Evolutionary conservation across 2,888 invertebrate genomes (phyloP).

Genomic region (Seladonia tumulorum): DNA sequence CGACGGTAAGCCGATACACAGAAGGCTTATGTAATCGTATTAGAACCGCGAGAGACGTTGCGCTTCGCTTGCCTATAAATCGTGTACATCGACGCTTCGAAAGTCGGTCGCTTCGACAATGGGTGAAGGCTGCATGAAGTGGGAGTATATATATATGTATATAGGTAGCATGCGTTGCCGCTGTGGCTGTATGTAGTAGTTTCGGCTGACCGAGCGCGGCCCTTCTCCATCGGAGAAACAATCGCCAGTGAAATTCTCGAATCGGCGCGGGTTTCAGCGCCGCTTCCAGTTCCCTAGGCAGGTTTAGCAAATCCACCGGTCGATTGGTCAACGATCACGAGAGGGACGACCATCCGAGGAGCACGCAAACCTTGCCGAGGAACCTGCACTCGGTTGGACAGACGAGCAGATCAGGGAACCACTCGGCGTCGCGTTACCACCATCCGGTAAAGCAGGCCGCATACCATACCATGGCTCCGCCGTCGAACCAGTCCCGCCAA

Average conservation of each 20-base stretch:
- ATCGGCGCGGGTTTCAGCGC: conserved; percentile 86
- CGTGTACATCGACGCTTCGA: conserved; percentile 29
- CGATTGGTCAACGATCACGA: conserved; percentile 87
- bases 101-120: conserved; percentile 52
- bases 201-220: conserved; percentile 20
- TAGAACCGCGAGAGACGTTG: conserved; percentile 22
- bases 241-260: conserved; percentile 55
- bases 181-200: conserved; percentile 32
- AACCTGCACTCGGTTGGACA: conserved; percentile 84
- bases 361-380: conserved; percentile 92
- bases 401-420: conserved; percentile 74
- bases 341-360: conserved; percentile 86
- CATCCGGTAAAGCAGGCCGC: conserved; percentile 32
- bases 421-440: conserved; percentile 35
- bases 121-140: conserved; percentile 69
- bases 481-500: conserved; percentile 67
- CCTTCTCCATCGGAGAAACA: neutral
- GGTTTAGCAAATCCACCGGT: conserved; percentile 93
- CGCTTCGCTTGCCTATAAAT: conserved; percentile 54
- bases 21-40: conserved; percentile 39
- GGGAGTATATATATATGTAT: conserved; percentile 19
- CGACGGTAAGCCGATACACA: conserved; percentile 46
- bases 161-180: conserved; percentile 40
- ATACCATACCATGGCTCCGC: conserved; percentile 6
- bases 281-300: conserved; percentile 90